phyloP scores from a whole-genome alignment of 2,888 invertebrate genomes.

The Nephrotoma guestfalica region DNA sequence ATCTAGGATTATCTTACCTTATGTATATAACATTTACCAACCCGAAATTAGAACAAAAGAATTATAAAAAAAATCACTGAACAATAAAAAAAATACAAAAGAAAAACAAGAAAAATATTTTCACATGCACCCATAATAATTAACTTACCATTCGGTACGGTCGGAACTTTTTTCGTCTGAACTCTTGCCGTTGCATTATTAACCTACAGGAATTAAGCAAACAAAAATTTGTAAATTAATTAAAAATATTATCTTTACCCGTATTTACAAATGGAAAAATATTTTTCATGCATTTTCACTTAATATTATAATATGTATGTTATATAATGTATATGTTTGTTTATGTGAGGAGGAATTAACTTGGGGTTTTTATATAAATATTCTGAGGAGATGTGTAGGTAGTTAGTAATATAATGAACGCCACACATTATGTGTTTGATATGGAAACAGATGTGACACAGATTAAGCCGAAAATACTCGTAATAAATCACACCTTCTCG shows the following conservation, averaged over 20 bases:
- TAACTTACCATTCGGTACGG: conserved; percentile 72
- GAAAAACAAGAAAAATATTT: not conserved
- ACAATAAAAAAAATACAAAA: not conserved
- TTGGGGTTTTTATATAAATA: not conserved
- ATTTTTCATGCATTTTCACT: not conserved
- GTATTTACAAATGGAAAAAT: not conserved
- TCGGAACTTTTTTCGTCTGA: conserved; percentile 91
- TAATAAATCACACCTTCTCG: not conserved
- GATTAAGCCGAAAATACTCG: not conserved
- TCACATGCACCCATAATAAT: not conserved
- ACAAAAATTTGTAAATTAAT: conserved; percentile 17
- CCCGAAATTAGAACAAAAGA: not conserved
- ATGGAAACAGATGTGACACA: not conserved
- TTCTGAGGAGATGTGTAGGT: not conserved
- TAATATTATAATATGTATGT: not conserved
- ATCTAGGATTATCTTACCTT: not conserved
- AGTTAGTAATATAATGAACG: not conserved
- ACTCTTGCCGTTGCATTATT: conserved; percentile 99
- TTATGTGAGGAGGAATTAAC: not conserved
- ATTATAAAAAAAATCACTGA: not conserved
- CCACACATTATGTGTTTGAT: not conserved
- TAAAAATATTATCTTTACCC: not conserved
- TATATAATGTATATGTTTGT: not conserved
- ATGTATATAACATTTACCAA: not conserved
- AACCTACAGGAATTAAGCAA: conserved; percentile 52